These are phyloP conservation scores for Nylanderia fulva DNA, from an alignment of 1,140 invertebrate genomes.

Conservation along the genomic window DNA sequence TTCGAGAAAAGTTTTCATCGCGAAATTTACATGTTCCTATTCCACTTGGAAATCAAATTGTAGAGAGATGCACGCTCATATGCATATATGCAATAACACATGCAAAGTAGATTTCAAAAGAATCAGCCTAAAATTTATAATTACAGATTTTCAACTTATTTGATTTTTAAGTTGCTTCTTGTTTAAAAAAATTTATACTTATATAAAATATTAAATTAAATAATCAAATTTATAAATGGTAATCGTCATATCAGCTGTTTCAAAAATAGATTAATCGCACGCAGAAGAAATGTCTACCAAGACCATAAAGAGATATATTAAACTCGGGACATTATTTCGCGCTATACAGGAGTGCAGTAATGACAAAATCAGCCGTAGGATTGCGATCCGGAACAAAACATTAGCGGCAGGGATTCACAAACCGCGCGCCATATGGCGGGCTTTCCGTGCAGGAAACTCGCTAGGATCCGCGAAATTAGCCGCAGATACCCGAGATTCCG, in stretches of 20 bases:
- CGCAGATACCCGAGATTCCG: constrained; percentile 68
- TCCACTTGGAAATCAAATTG: neutral
- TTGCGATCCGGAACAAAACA: constrained; percentile 49
- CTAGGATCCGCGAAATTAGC: constrained; percentile 61
- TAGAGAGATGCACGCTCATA: too few relatives aligned
- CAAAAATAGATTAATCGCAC: constrained; percentile 21
- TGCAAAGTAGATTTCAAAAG: too few relatives aligned
- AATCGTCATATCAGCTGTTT: neutral
- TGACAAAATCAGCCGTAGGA: constrained; percentile 50
- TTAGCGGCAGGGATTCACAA: constrained; percentile 20
- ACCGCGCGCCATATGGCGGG: constrained; percentile 42
- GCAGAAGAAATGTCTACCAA: constrained; percentile 1
- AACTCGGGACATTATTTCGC: constrained; percentile 19
- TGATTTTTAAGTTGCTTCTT: neutral
- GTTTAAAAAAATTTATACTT: neutral
- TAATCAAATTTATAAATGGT: neutral
- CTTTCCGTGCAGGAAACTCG: constrained; percentile 38
- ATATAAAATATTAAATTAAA: neutral
- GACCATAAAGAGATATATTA: constrained; percentile 31
- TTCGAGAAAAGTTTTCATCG: neutral
- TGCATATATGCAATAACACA: neutral
- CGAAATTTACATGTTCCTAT: neutral
- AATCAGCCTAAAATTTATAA: neutral
- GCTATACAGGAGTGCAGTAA: constrained; percentile 25
- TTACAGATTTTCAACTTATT: neutral